These are phyloP conservation scores for Panagrolaimus sp. DNA, from an alignment of 1,140 invertebrate species.

Conservation along the genomic window DNA sequence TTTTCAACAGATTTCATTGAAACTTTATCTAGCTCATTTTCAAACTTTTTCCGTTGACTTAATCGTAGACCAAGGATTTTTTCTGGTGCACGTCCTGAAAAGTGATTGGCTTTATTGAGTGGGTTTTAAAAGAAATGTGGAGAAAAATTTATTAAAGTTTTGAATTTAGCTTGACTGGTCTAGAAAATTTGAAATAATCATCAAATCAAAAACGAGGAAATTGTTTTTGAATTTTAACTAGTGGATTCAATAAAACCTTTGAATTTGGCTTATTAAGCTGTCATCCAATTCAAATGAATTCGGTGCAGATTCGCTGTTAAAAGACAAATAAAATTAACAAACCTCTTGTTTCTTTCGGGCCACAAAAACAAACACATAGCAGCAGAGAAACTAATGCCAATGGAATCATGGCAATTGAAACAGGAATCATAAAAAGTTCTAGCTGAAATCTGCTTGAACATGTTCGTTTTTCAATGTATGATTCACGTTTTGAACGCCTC, in stretches of 20 bases:
- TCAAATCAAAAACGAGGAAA: too few relatives aligned
- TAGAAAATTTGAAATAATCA: too few relatives aligned
- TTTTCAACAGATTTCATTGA: background rate
- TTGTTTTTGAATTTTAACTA: too few relatives aligned
- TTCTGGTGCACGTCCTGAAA: conserved; percentile 8
- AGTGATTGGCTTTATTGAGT: too few relatives aligned
- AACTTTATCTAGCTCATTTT: background rate
- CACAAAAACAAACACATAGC: conserved; percentile 39
- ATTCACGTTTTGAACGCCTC: background rate
- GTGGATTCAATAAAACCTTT: too few relatives aligned
- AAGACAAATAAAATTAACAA: background rate
- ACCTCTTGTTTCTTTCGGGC: conserved; percentile 38
- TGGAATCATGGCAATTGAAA: conserved; percentile 41
- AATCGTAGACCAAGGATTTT: conserved; percentile 12
- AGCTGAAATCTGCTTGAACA: conserved; percentile 17
- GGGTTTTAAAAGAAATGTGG: too few relatives aligned
- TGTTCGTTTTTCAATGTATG: conserved; percentile 11
- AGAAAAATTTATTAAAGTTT: too few relatives aligned
- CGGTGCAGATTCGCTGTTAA: too few relatives aligned
- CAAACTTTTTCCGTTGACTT: background rate
- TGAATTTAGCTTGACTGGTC: too few relatives aligned
- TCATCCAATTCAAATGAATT: too few relatives aligned
- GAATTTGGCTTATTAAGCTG: too few relatives aligned
- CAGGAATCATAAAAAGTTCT: conserved; percentile 36
- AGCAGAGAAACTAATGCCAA: conserved; percentile 31